These are phyloP conservation scores for Proterorhinus semilunaris DNA, from an alignment of 2,113 vertebrate species.

Conservation along the genomic window DNA sequence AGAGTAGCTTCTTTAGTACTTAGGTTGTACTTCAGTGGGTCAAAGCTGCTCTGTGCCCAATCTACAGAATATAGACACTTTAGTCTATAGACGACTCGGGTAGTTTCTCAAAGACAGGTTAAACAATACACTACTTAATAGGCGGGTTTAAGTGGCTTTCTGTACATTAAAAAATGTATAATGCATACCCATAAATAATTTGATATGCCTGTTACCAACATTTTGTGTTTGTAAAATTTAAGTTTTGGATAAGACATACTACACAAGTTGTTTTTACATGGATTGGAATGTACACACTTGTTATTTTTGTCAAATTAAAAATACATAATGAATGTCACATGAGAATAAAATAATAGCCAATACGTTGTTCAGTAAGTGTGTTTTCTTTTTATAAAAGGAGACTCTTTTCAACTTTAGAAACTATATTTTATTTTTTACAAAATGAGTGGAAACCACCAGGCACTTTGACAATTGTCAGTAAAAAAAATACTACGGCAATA, in stretches of 20 bases:
- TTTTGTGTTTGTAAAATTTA: conserved; percentile 30
- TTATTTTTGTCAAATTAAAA: conserved; percentile 62
- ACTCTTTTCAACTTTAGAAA: conserved; percentile 1
- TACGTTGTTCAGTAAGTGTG: not conserved
- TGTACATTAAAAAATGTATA: not conserved
- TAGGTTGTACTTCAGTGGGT: conserved; percentile 1
- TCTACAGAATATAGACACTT: conserved; percentile 11
- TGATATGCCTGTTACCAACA: not conserved
- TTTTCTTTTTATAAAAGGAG: not conserved
- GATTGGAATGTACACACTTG: conserved; percentile 59
- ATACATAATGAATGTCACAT: conserved; percentile 48
- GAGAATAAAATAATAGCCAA: conserved; percentile 59
- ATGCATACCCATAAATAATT: too few relatives aligned
- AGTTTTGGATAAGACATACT: conserved; percentile 10
- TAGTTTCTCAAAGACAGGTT: conserved; percentile 17
- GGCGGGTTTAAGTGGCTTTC: not conserved
- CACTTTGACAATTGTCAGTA: not conserved
- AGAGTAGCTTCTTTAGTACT: not conserved
- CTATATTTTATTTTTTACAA: conserved; percentile 40
- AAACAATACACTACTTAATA: conserved; percentile 3
- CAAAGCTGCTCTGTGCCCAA: conserved; percentile 25
- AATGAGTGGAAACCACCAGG: not conserved
- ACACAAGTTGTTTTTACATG: conserved; percentile 7
- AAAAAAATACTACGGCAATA: not conserved
- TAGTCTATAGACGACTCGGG: conserved; percentile 24